A percentile compares a stretch with the other conserved stretches of the same genome.
phyloP scores from a whole-genome alignment of 92 coral and sea anemone genomes.

The Pocillopora grandis region DNA sequence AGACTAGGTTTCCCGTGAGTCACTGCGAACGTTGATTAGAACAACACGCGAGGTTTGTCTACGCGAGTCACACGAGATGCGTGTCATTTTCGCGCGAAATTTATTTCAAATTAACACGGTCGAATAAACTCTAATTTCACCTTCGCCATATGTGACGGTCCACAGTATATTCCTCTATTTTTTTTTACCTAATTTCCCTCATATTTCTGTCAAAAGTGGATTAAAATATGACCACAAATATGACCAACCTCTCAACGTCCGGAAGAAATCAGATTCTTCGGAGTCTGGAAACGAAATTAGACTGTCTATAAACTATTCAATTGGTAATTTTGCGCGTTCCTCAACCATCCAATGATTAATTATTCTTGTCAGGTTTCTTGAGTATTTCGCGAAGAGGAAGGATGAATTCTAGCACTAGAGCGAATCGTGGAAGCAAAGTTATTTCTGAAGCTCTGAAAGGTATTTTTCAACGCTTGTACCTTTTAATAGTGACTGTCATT shows the following conservation, averaged over 20 bases:
- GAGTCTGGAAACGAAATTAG: slow-evolving; percentile 43
- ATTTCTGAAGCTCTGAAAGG: slow-evolving; percentile 22
- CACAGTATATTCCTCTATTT: no score
- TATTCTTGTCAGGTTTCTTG: not conserved
- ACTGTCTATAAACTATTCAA: slow-evolving; percentile 1
- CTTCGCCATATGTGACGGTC: no score
- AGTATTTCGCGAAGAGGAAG: not conserved
- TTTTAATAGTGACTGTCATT: not conserved
- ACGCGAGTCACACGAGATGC: not conserved
- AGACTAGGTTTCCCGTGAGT: slow-evolving; percentile 59
- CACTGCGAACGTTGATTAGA: slow-evolving; percentile 47
- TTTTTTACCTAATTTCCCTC: not conserved
- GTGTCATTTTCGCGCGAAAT: slow-evolving; percentile 52
- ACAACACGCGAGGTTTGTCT: slow-evolving; percentile 44
- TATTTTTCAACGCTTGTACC: not conserved
- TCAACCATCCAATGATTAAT: not conserved
- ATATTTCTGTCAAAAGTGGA: slow-evolving; percentile 13
- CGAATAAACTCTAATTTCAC: no score
- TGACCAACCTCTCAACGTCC: slow-evolving; percentile 32
- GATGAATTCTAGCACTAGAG: slow-evolving; percentile 23
- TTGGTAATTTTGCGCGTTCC: slow-evolving; percentile 15
- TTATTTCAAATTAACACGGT: slow-evolving; percentile 6
- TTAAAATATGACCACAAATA: slow-evolving; percentile 4
- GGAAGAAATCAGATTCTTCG: slow-evolving; percentile 14
- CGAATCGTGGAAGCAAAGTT: slow-evolving; percentile 6